phyloP scores from a whole-genome alignment of 2,888 invertebrate genomes.

The Unio delphinus region DNA sequence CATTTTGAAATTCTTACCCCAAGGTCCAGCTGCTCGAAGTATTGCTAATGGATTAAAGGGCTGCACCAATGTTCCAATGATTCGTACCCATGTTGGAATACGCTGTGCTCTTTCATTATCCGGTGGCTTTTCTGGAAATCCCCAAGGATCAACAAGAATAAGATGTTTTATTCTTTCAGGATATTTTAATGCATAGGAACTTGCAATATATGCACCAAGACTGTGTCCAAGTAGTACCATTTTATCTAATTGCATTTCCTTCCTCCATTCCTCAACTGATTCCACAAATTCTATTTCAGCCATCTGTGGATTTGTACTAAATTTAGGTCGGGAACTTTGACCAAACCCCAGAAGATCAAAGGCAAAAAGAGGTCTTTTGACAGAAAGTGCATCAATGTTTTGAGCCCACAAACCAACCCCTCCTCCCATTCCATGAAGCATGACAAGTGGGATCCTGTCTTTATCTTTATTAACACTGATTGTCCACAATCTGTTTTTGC shows the following conservation, averaged over 20 bases:
- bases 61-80: constrained; percentile 82
- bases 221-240: constrained; percentile 94
- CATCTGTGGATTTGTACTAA: constrained; percentile 83
- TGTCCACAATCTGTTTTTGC: constrained; percentile 45
- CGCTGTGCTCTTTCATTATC: constrained; percentile 20
- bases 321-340: constrained; percentile 90
- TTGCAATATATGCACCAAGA: constrained; percentile 78
- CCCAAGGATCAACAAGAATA: constrained; percentile 94
- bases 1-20: constrained; percentile 74
- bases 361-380: constrained; percentile 86
- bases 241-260: constrained; percentile 87
- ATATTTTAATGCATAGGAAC: constrained; percentile 73
- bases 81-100: constrained; percentile 87
- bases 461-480: constrained; percentile 38
- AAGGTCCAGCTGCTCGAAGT: constrained; percentile 90
- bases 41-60: constrained; percentile 94
- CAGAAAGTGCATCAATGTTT: constrained; percentile 87
- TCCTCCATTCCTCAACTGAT: constrained; percentile 95
- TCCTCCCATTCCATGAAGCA: constrained; percentile 94
- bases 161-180: constrained; percentile 93
- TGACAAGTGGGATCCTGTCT: constrained; percentile 80
- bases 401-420: constrained; percentile 95
- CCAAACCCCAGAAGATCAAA: constrained; percentile 89
- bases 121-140: constrained; percentile 71
- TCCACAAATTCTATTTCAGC: constrained; percentile 91